Percentiles rank a stretch among this genome's conserved stretches.
Conservation (phyloP, 2,797 vertebrate species). For the Sebastes minor region DNA sequence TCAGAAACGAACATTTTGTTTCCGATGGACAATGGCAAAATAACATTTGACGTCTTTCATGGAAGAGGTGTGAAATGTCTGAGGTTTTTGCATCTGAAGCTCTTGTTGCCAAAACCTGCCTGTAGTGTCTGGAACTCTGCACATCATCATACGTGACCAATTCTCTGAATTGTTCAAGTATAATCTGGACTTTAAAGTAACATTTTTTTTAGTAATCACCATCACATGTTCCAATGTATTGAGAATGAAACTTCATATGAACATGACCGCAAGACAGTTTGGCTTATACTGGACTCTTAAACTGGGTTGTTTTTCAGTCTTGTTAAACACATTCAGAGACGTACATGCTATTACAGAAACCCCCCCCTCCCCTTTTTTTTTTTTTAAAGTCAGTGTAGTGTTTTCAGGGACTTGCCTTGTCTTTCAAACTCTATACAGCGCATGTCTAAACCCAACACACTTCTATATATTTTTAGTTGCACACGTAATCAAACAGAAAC, state of each 20-base stretch:
- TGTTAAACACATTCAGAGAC: slow-evolving; percentile 44
- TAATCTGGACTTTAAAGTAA: slow-evolving; percentile 5
- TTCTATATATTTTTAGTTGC: slow-evolving; percentile 39
- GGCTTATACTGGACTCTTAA: slow-evolving; percentile 5
- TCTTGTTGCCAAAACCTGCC: slow-evolving; percentile 2
- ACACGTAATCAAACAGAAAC: slow-evolving; percentile 49
- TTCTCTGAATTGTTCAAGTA: background rate
- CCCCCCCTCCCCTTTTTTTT: background rate
- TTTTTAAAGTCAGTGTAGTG: slow-evolving; percentile 62
- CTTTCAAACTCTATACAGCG: slow-evolving; percentile 59
- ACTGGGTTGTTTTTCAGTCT: slow-evolving; percentile 16
- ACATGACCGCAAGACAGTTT: slow-evolving; percentile 20
- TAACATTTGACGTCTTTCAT: slow-evolving; percentile 18
- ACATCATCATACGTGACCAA: background rate
- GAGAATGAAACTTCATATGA: slow-evolving; percentile 13
- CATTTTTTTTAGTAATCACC: background rate
- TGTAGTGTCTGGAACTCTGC: slow-evolving; percentile 11
- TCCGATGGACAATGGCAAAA: slow-evolving; percentile 14
- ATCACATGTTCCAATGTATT: slow-evolving; percentile 2
- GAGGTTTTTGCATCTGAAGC: slow-evolving; percentile 19
- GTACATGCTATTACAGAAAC: slow-evolving; percentile 23
- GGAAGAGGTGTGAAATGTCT: slow-evolving; percentile 17
- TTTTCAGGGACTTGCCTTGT: slow-evolving; percentile 43
- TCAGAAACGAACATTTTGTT: slow-evolving; percentile 19
- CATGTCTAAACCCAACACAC: slow-evolving; percentile 45